Percentiles rank a stretch among this genome's conserved stretches.
Evolutionary conservation across 2,888 invertebrate species (phyloP).

Genomic region (Erebia ligea): DNA sequence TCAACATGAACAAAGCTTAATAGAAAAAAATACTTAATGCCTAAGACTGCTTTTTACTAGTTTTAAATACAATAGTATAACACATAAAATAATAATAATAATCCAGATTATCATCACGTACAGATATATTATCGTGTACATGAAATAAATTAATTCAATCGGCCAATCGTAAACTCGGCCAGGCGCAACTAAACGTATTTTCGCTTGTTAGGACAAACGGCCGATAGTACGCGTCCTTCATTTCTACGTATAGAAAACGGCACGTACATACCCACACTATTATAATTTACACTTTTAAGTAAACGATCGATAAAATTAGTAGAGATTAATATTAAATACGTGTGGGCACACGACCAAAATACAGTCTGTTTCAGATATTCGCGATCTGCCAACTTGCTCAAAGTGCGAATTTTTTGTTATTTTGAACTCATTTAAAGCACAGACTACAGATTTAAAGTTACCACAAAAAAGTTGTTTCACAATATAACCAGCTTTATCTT

Average conservation of each 20-base stretch:
- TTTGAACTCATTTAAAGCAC: no score
- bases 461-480: not conserved
- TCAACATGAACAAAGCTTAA: not conserved
- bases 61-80: conserved; percentile 1
- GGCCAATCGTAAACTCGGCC: conserved; percentile 10
- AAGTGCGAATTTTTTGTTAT: no score
- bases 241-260: conserved; percentile 27
- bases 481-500: not conserved
- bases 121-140: not conserved
- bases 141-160: not conserved
- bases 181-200: conserved; percentile 17
- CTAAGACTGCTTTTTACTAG: not conserved
- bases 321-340: conserved; percentile 23
- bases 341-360: conserved; percentile 20
- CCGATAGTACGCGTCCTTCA: conserved; percentile 10
- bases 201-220: conserved; percentile 23
- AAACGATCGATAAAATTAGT: conserved; percentile 22
- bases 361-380: conserved; percentile 5
- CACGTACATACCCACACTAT: conserved; percentile 23
- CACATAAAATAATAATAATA: conserved; percentile 2
- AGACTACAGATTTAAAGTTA: no score
- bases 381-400: not conserved
- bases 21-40: not conserved
- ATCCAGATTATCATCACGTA: not conserved
- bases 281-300: conserved; percentile 22